phyloP scores from a whole-genome alignment of 2,797 vertebrate genomes.

The Borostomias antarcticus region DNA sequence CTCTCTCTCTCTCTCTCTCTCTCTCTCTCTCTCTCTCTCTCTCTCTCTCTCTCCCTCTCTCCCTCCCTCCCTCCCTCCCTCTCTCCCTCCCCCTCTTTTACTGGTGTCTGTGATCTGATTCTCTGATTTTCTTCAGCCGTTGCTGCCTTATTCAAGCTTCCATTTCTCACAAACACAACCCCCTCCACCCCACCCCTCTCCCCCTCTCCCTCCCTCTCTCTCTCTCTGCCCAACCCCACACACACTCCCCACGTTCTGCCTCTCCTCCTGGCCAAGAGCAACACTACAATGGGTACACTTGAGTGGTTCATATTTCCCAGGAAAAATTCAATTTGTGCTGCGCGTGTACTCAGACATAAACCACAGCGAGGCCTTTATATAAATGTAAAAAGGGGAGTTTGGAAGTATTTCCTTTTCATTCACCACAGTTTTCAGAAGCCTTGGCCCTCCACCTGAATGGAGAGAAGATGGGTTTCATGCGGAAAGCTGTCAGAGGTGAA shows the following conservation, averaged over 20 bases:
- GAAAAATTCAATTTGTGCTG: conserved; percentile 62
- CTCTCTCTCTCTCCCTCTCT: neutral
- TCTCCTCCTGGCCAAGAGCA: conserved; percentile 44
- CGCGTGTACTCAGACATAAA: conserved; percentile 45
- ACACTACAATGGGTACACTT: conserved; percentile 38
- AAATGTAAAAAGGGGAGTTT: conserved; percentile 23
- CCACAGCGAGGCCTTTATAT: conserved; percentile 54
- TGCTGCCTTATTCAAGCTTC: no score
- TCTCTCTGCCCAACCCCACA: no score
- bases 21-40: no score
- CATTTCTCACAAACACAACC: no score
- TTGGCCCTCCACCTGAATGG: neutral
- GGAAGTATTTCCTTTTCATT: neutral
- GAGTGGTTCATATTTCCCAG: conserved; percentile 51
- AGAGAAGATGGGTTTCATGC: neutral
- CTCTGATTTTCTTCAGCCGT: no score
- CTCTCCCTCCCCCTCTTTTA: no score
- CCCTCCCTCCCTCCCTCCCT: no score
- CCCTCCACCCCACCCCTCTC: no score
- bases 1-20: no score
- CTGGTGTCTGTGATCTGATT: no score
- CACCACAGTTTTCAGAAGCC: neutral
- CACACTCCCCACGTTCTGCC: no score
- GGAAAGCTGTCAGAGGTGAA: neutral
- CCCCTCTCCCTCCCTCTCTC: conserved; percentile 24